Base-by-base conservation (phyloP, 2,888 invertebrate genomes). In the Teleiodes luculella region DNA sequence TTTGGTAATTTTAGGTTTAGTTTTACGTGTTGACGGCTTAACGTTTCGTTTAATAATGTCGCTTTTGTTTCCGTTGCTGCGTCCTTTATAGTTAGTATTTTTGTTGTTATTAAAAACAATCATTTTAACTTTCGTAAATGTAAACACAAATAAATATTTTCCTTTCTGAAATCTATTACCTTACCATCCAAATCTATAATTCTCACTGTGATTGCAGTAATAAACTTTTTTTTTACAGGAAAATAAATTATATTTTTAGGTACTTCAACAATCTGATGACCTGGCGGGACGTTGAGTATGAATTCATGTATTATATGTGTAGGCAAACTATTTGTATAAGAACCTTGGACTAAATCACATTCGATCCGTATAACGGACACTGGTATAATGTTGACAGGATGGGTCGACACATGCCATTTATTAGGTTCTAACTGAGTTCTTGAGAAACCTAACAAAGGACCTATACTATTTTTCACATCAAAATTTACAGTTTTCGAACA, bases 161-260 rank as follows among this genome's bases (percentile, higher is more conserved):
- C 45, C 16, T 51, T 41, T 48, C 36, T 8, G 35, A 55, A 56
- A 39, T 59, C 43, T 36, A 59, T 46, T 16, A 37, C 24, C 5
- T 54, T 41, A 41, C 55, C 53, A 18, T 50, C 13, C 36, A 46
- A n/a, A 52, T 58, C 55, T 16, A 58, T 14, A 14, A 58, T 49
- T 45, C 47, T 58, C 16, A 58, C 30, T 37, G 48, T 43, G 30
- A 55, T 52, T 24, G 55, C 55, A 24, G 52, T 41, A 31, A 59
- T 55, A 13, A 11, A 28, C 8, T 57, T 57, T 53, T 57, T 55
- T 37, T 41, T 57, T 1, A 57, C 28, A 16, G 57, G 59, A 54
- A 54, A 59, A 41, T 59, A 57, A 33, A 59, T 59, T 14, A 56
- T 39, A 31, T 55, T 59, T 28, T 54, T 49, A 4, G 57, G 57